Conservation (phyloP, 1,140 invertebrate genomes). For the Drosophila insularis region DNA sequence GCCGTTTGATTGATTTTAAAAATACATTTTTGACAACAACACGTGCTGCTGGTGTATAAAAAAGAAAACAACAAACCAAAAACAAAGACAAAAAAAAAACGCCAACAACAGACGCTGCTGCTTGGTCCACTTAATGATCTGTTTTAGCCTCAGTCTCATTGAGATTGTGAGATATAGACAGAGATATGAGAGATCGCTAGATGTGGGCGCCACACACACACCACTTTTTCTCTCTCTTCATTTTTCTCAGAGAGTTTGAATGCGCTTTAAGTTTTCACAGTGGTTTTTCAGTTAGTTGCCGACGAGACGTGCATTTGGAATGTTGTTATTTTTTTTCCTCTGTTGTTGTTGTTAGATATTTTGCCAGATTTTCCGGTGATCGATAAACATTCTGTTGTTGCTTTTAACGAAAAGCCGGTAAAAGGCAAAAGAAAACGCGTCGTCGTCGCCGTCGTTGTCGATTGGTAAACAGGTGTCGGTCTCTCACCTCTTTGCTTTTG, state of each 20-base stretch:
- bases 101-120: not conserved
- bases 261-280: slow-evolving; percentile 57
- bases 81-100: not conserved
- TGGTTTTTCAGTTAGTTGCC: slow-evolving; percentile 53
- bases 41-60: slow-evolving; percentile 58
- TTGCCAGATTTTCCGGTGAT: not conserved
- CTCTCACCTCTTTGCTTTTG: not conserved
- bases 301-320: slow-evolving; percentile 71
- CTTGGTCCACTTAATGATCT: slow-evolving; percentile 18
- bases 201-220: not conserved
- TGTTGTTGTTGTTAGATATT: slow-evolving; percentile 21
- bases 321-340: slow-evolving; percentile 58
- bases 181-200: not conserved
- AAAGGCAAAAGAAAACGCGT: slow-evolving; percentile 2
- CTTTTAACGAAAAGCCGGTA: not conserved
- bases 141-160: not conserved
- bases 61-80: not conserved
- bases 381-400: not conserved
- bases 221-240: not conserved
- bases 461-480: slow-evolving; percentile 61
- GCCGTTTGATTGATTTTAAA: slow-evolving; percentile 75
- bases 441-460: slow-evolving; percentile 37
- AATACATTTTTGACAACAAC: slow-evolving; percentile 64
- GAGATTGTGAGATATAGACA: not conserved
- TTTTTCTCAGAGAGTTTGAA: slow-evolving; percentile 8